Evolutionary conservation across 2,797 vertebrate genomes (phyloP).

Genomic region (Parauchenoglanis ngamensis): DNA sequence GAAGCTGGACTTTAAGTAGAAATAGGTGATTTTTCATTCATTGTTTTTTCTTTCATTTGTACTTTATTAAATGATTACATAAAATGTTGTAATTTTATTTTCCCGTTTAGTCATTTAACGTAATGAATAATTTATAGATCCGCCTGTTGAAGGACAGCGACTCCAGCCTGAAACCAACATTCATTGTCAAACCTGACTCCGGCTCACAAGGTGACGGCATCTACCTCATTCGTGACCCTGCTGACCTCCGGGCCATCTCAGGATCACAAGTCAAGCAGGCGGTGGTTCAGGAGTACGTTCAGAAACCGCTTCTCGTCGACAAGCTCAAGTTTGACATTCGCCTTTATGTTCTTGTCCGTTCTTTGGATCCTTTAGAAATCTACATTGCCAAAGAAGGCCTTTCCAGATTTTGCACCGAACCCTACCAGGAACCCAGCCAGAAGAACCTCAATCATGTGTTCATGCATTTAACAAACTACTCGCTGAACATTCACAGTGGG

Average conservation of each 20-base stretch:
- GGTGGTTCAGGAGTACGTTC: slow-evolving; percentile 95
- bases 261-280: slow-evolving; percentile 82
- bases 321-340: slow-evolving; percentile 98
- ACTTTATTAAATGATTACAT: not conserved
- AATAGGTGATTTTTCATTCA: not conserved
- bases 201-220: slow-evolving; percentile 98
- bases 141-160: slow-evolving; percentile 83
- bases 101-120: not conserved
- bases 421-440: slow-evolving; percentile 86
- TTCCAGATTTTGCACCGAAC: slow-evolving; percentile 95
- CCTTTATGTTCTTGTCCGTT: slow-evolving; percentile 92
- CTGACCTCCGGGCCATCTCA: slow-evolving; percentile 79
- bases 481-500: slow-evolving; percentile 91
- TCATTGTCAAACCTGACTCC: slow-evolving; percentile 94
- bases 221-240: slow-evolving; percentile 95
- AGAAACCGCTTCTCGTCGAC: slow-evolving; percentile 92
- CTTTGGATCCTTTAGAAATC: slow-evolving; percentile 92
- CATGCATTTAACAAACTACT: slow-evolving; percentile 99
- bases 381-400: slow-evolving; percentile 97
- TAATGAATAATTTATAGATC: slow-evolving; percentile 71
- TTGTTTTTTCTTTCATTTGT: not conserved
- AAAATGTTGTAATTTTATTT: not conserved
- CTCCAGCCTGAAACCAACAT: slow-evolving; percentile 83
- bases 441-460: slow-evolving; percentile 93
- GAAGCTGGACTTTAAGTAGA: not conserved